A percentile compares a stretch with the other conserved stretches of the same genome.
phyloP scores from a whole-genome alignment of 2,797 vertebrate species.

The Hoplostethus mediterraneus region DNA sequence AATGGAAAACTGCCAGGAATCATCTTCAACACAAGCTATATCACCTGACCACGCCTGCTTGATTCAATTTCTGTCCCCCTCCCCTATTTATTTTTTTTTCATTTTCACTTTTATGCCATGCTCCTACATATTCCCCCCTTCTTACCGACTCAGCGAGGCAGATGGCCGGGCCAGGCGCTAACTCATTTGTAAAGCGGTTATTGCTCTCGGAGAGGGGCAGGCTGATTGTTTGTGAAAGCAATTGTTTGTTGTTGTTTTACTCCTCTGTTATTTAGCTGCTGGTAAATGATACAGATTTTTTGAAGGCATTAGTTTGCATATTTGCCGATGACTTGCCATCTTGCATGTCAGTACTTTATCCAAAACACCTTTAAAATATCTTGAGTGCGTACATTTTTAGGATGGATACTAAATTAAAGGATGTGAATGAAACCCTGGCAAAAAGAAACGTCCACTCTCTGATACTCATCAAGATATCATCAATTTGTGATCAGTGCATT shows the following conservation, averaged over 20 bases:
- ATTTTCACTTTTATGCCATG: conserved; percentile 2
- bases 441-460: too few species aligned
- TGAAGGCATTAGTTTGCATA: too few species aligned
- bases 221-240: background rate
- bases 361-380: too few species aligned
- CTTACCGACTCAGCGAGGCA: background rate
- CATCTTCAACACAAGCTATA: conserved; percentile 26
- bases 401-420: too few species aligned
- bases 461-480: too few species aligned
- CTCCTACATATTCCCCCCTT: background rate
- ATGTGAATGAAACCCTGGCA: too few species aligned
- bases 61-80: background rate
- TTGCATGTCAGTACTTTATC: too few species aligned
- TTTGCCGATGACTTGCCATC: too few species aligned
- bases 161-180: background rate
- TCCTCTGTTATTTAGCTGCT: background rate
- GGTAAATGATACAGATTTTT: background rate
- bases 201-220: background rate
- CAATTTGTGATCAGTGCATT: too few species aligned
- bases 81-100: background rate
- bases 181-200: conserved; percentile 13
- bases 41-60: conserved; percentile 28
- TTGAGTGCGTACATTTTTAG: too few species aligned
- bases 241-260: conserved; percentile 1
- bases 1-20: conserved; percentile 47